Evolutionary conservation across 2,888 invertebrate species (phyloP), one percentile per base, ranked within the genome.

Genomic region (Noctua pronuba): DNA sequence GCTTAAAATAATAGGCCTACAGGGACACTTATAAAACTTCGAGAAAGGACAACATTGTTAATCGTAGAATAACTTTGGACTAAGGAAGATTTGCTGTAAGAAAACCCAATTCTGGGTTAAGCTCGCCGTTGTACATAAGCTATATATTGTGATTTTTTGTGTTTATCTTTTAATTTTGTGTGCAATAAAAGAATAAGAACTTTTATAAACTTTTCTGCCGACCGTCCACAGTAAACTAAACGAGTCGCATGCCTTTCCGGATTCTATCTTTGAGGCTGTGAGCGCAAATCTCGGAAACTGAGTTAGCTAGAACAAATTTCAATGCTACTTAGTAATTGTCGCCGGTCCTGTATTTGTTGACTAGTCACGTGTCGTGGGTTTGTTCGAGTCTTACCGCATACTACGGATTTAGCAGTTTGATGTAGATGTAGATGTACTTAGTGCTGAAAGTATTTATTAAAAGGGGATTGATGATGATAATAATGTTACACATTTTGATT

Each of bases 261-360:
- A 91, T 91, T 90, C 89, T 92, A 90, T 90, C 90, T 78, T 82
- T 71, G 77, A 77, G 87, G 89, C 89, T 80, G 83, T 68, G 80
- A 80, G 88, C 80, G 87, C 88, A 90, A 90, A 93, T 93, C 93
- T 91, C 80, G 87, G 91, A 92, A 93, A 93, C 92, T 87, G 86
- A 88, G 89, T 91, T 93, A 90, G 91, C 84, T 82, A 88, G 91
- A 91, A 92, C 92, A 89, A 92, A 93, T 89, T 91, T 90, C 87
- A 90, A 88, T 86, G 88, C 82, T 87, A 88, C 87, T 88, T 86
- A 79, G 89, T 89, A 87, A 88, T 88, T 87, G 89, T 82, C 84
- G 72, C 69, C 74, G 41, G 73, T 31, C 70, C 82, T 38, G 73
- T 69, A 52, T 78, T 79, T n/a, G 72, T 75, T 77, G 66, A 75